Evolutionary conservation across 2,888 invertebrate species (phyloP).

Genomic region (Spodoptera picta): DNA sequence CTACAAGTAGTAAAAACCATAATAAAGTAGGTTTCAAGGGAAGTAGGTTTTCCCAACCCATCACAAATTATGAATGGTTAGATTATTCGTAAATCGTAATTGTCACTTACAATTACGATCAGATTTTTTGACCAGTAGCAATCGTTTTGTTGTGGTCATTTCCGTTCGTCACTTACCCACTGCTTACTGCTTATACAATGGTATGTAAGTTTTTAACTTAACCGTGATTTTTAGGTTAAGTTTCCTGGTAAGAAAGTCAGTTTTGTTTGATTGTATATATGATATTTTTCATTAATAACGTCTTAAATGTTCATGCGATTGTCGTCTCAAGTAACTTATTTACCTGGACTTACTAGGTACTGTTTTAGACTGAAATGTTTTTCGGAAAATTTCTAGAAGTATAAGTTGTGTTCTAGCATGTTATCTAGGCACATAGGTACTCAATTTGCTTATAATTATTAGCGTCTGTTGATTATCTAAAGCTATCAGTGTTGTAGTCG

Average conservation of each 20-base stretch:
- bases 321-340: too few species aligned
- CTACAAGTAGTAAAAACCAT: too few species aligned
- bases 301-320: too few species aligned
- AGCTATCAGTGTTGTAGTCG: too few species aligned
- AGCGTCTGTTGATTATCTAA: too few species aligned
- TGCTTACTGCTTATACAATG: constrained; percentile 1
- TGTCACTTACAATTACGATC: constrained; percentile 2
- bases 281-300: too few species aligned
- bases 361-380: too few species aligned
- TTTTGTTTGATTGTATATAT: neutral
- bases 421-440: too few species aligned
- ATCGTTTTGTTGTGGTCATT: constrained; percentile 13
- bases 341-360: too few species aligned
- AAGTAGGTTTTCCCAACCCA: constrained; percentile 28
- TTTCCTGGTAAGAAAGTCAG: constrained; percentile 4
- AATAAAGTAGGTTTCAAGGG: constrained; percentile 8
- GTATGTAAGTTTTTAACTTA: constrained; percentile 1
- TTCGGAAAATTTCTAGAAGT: too few species aligned
- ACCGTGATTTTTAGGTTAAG: constrained; percentile 2
- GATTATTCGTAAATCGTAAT: neutral
- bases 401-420: too few species aligned
- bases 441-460: too few species aligned
- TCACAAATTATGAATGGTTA: constrained; percentile 20
- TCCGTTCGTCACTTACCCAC: constrained; percentile 1
- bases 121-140: constrained; percentile 2